Percentiles rank a stretch among this genome's conserved stretches.
These are phyloP conservation scores for Miniopterus natalensis DNA, from an alignment of 2,113 vertebrate species.

Conservation along the genomic window DNA sequence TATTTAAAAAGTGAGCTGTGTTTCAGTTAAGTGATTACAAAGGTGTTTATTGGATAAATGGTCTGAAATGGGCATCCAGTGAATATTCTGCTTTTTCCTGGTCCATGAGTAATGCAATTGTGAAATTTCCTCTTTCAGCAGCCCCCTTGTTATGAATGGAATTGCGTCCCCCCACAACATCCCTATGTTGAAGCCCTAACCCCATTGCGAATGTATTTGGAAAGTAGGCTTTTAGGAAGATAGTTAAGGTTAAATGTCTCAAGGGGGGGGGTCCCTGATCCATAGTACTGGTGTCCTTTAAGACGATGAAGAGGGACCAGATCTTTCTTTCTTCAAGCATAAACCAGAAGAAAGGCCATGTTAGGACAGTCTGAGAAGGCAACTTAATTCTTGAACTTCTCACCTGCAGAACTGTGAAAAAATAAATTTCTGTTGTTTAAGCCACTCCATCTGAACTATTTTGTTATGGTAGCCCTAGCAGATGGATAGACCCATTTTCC, in stretches of 20 bases:
- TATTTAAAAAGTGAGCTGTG: slow-evolving; percentile 69
- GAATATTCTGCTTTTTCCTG: background rate
- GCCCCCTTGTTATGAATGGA: background rate
- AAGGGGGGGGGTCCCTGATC: background rate
- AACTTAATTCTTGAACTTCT: background rate
- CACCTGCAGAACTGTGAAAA: background rate
- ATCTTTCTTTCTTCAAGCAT: background rate
- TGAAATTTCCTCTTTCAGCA: background rate
- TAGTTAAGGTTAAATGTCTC: background rate
- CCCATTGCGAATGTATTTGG: background rate
- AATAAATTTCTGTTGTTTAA: background rate
- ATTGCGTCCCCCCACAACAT: background rate
- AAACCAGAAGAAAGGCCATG: background rate
- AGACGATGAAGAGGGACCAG: background rate
- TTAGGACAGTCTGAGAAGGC: background rate
- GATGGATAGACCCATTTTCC: background rate
- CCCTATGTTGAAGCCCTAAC: background rate
- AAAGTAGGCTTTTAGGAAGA: background rate
- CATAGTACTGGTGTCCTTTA: background rate
- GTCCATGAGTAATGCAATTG: background rate
- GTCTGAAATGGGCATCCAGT: background rate
- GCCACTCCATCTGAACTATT: background rate
- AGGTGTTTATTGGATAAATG: slow-evolving; percentile 8
- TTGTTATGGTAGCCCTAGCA: background rate
- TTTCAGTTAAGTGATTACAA: slow-evolving; percentile 67